phyloP scores from a whole-genome alignment of 2,797 vertebrate species.

The Hemibagrus guttatus region DNA sequence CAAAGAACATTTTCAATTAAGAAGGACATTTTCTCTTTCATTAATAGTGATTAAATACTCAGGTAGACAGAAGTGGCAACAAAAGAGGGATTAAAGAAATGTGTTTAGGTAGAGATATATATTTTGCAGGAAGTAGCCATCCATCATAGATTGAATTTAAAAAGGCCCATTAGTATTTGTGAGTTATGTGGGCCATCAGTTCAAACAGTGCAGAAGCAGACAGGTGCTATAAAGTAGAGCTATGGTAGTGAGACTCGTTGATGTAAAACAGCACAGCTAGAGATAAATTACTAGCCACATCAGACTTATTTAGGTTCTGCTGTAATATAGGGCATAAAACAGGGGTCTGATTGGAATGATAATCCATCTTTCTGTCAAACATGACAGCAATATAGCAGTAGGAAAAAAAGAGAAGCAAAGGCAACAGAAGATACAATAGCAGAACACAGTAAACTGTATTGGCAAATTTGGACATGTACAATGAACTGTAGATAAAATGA shows the following conservation, averaged over 20 bases:
- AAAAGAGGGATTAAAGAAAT: slow-evolving; percentile 54
- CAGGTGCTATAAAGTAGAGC: slow-evolving; percentile 73
- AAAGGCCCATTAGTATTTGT: slow-evolving; percentile 72
- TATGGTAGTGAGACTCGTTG: slow-evolving; percentile 67
- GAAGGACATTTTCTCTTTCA: background rate
- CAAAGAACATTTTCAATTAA: background rate
- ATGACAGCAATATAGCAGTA: slow-evolving; percentile 47
- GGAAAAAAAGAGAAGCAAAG: slow-evolving; percentile 25
- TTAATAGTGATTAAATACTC: slow-evolving; percentile 12
- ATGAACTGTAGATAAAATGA: background rate
- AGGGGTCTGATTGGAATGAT: slow-evolving; percentile 56
- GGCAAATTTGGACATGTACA: background rate
- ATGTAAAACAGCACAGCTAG: slow-evolving; percentile 69
- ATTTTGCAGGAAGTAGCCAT: slow-evolving; percentile 61
- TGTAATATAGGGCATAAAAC: slow-evolving; percentile 67
- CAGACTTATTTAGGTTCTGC: slow-evolving; percentile 67
- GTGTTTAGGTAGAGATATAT: slow-evolving; percentile 68
- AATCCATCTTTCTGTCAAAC: slow-evolving; percentile 52
- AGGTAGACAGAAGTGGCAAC: slow-evolving; percentile 10
- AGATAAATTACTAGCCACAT: slow-evolving; percentile 71
- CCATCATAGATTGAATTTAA: slow-evolving; percentile 65
- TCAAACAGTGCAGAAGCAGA: slow-evolving; percentile 70
- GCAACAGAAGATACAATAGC: background rate
- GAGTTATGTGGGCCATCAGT: slow-evolving; percentile 72
- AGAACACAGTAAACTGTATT: background rate